Evolutionary conservation across 1,140 invertebrate genomes (phyloP), one percentile per base, ranked within the genome.

Genomic region (Drosophila novamexicana): DNA sequence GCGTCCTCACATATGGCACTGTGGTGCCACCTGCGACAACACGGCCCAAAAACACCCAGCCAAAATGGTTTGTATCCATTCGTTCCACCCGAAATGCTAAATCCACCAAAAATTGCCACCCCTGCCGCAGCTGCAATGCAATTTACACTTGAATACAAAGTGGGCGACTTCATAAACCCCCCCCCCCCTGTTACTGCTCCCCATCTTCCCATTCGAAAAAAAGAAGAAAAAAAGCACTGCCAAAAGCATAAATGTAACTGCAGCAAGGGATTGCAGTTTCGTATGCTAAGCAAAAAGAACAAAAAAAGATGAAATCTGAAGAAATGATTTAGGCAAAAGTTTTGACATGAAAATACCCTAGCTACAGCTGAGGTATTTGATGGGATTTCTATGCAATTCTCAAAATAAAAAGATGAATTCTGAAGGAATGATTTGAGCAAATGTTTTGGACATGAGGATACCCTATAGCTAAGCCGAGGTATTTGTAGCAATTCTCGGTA

Each of bases 101-200:
- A 81, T 81, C 78, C 80, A 59, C 67, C 52, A 67, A 73, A 70
- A 73, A 81, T 83, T 71, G 54, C 61, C 58, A 42, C 56, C 44
- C 63, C 50, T 59, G 56, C 56, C 79, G 80, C 71, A 70, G 76
- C 81, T 85, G 81, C 81, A 74, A 78, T 85, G 77, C 81, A 85
- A 84, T 84, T 85, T 85, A 75, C 81, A 85, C 81, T 85, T 85
- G 81, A 85, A 85, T 85, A 85, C 67, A 75, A 85, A 85, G 80
- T 85, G 65, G 47, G 50, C 47, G 50, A 58, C 32, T 64, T 64
- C 61, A 59, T 59, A 59, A 47, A 59, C 57, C 32, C 16, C 57
- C 39, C 10, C 7, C 37, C 37, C 37, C 37, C 29, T 10, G 3
- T 22, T 22, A 22, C 22, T 29, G 34, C 37, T 37, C 16, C 34